Base-by-base conservation (phyloP, 1,140 invertebrate species). In the Heliconius hermathena region DNA sequence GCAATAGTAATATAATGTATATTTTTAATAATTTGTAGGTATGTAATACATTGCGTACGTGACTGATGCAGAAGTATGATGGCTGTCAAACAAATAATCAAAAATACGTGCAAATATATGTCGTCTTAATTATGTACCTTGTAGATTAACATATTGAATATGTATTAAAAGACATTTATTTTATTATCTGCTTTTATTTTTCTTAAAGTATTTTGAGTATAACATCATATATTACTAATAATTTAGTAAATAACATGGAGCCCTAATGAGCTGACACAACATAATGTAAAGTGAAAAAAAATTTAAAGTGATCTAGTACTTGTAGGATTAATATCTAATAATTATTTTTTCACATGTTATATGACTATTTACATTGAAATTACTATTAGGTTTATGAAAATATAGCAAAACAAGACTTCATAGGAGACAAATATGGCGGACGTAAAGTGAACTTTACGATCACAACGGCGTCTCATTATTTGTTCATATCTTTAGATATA, bases 381-480 rank as follows among this genome's bases (percentile, higher is more conserved):
- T 74, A 80, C 66, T 11, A 73, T 26, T 76, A 80, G 79, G 82
- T 85, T 79, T 57, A 80, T 66, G 75, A 81, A 84, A 88, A 86
- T 87, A 83, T 79, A 91, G 60, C 85, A 92, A 92, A 93, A 93
- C 91, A 93, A 91, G 91, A 88, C 82, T 85, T 85, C 36, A 74
- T 74, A 86, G 77, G 82, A 89, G 88, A 90, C 91, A 95, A 95
- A 95, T 92, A 95, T 95, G 94, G 94, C 94, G 91, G 92, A 88
- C 92, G 81, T 88, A 87, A 87, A 87, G 84, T 87, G 91, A 91
- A 92, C 89, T 93, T 89, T 85, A 90, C 83, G 85, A 89, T 83
- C 88, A 91, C 84, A 90, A 93, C 93, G 92, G 94, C 94, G 94
- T 95, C 92, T 87, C 81, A 89, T 81, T 84, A 86, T 88, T 82